phyloP scores from a whole-genome alignment of 2,888 invertebrate genomes.

The Leucophora obtusa region DNA sequence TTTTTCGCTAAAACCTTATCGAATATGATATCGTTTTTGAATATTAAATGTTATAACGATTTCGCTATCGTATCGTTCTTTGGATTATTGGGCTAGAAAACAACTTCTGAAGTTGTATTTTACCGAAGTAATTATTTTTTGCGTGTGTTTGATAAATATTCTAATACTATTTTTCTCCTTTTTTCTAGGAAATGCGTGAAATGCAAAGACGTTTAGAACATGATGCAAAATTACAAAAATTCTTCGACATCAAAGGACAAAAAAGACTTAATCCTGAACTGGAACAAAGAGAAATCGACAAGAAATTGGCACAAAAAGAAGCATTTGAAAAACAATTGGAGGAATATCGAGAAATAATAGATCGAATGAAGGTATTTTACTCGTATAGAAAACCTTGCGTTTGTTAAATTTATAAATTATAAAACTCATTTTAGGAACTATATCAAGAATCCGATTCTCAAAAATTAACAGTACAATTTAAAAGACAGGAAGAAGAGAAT shows the following conservation, averaged over 20 bases:
- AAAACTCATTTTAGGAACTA: slow-evolving; percentile 62
- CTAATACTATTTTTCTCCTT: neutral
- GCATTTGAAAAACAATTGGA: slow-evolving; percentile 85
- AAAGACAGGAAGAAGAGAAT: slow-evolving; percentile 93
- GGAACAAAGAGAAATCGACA: slow-evolving; percentile 86
- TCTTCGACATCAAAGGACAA: slow-evolving; percentile 91
- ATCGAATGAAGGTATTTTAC: slow-evolving; percentile 84
- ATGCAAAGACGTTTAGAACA: slow-evolving; percentile 91
- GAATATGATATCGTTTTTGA: too few species aligned
- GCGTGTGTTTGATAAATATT: too few species aligned
- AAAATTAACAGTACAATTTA: slow-evolving; percentile 85
- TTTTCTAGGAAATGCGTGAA: slow-evolving; percentile 88
- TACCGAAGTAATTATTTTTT: too few species aligned
- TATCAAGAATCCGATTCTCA: slow-evolving; percentile 84
- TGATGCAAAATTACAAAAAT: slow-evolving; percentile 90
- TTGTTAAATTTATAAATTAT: too few species aligned
- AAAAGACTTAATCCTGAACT: slow-evolving; percentile 86
- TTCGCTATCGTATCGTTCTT: too few species aligned
- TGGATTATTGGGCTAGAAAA: too few species aligned
- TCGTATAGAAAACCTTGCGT: neutral
- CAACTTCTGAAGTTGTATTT: too few species aligned
- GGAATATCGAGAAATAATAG: slow-evolving; percentile 87
- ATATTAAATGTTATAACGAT: too few species aligned
- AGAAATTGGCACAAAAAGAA: slow-evolving; percentile 83
- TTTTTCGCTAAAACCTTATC: too few species aligned